Evolutionary conservation across 2,888 invertebrate species (phyloP), one percentile per base, ranked within the genome.

Genomic region (Nemotelus pantherinus): DNA sequence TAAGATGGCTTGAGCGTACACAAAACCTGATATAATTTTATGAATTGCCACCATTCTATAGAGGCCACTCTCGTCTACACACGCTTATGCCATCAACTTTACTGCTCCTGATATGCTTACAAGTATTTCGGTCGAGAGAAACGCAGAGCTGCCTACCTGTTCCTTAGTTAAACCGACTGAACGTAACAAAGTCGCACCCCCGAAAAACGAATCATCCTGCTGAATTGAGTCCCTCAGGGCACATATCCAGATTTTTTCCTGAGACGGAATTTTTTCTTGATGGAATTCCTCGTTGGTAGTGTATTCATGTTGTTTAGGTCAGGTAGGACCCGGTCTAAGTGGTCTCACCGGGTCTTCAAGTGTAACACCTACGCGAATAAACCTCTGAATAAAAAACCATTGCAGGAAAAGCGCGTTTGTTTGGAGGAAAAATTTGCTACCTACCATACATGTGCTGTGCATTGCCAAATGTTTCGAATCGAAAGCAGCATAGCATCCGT

Each of bases 301-400:
- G 25, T 25, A 25, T 25, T 25, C 25, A 1, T 25, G 25, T 25
- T 25, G 25, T 25, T 25, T 25, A 25, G 25, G 25, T 25, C 25
- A 50, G 9, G 6, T 4, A 3, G 63, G 43, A 43, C 63, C 41
- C 41, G 39, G 68, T 2, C n/a, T 57, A 71, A 71, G 71, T 71
- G 57, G 71, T 71, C 71, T 57, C 71, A 55, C 9, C 44, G 65
- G 65, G 45, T 44, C 47, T 65, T 41, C 65, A 65, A 45, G 45
- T 65, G 44, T 43, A 43, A 65, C 41, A 65, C 47, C 50, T 9
- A 9, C 50, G 50, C 25, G 25, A 25, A 25, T 25, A 25, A 25
- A 25, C 50, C 50, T 50, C 50, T 50, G 50, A 50, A 50, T 50
- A 9, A 50, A n/a, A 50, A 1, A 9, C 50, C 50, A 25, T 25